Evolutionary conservation across 23 tunicate species (phyloP).

Genomic region (Aplidium turbinatum): DNA sequence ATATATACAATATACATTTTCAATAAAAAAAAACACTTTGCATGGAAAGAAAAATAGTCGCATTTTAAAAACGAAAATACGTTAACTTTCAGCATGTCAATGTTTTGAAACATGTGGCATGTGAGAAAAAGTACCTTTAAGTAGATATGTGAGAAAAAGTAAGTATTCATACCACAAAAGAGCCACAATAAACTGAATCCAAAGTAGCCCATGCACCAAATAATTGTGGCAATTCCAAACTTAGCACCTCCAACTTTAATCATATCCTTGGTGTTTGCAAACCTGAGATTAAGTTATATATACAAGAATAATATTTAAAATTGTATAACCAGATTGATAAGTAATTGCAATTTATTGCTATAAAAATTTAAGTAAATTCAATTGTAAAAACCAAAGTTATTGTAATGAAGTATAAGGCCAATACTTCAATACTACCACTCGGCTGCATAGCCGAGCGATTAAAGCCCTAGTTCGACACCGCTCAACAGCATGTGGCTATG

Average conservation of each 20-base stretch:
- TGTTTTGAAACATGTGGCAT: too few species aligned
- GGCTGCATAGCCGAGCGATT: too few species aligned
- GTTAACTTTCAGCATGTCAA: not conserved
- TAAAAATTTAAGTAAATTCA: not conserved
- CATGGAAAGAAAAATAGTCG: not conserved
- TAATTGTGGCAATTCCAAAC: slow-evolving; percentile 36
- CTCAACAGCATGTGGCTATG: too few species aligned
- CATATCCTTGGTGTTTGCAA: slow-evolving; percentile 27
- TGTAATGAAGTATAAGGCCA: too few species aligned
- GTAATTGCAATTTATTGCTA: not conserved
- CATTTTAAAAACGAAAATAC: not conserved
- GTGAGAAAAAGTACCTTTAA: too few species aligned
- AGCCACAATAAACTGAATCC: slow-evolving; percentile 78
- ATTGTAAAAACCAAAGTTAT: not conserved
- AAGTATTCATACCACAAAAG: slow-evolving; percentile 49
- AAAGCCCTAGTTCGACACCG: too few species aligned
- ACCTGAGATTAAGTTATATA: slow-evolving; percentile 48
- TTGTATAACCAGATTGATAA: not conserved
- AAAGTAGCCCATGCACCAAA: slow-evolving; percentile 71
- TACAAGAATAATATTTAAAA: not conserved
- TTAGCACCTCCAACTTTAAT: slow-evolving; percentile 34
- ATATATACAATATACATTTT: not conserved
- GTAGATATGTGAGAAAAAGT: not conserved
- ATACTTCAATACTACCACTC: too few species aligned
- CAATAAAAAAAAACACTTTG: not conserved